Conservation (phyloP, 1,140 invertebrate genomes). For the Arion vulgaris region DNA sequence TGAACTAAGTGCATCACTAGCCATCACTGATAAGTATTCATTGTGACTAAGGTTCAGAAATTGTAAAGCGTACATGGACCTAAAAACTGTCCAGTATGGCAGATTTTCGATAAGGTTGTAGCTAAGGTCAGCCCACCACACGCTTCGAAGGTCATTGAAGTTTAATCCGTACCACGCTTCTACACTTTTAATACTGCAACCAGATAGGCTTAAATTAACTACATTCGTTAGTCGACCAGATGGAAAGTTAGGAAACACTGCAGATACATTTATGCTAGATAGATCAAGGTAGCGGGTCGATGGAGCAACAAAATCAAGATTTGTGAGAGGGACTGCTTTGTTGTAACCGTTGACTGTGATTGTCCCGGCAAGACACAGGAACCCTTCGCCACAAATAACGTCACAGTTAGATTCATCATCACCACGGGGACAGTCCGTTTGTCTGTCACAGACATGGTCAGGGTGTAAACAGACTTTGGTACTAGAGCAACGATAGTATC, state of each 20-base stretch:
- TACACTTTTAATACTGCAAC: background rate
- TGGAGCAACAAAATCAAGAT: background rate
- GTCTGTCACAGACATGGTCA: constrained; percentile 3
- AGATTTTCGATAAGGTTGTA: constrained; percentile 13
- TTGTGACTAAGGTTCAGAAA: constrained; percentile 18
- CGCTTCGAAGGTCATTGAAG: background rate
- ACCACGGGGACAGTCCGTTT: background rate
- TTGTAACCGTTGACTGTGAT: background rate
- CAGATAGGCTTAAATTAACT: background rate
- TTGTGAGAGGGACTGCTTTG: background rate
- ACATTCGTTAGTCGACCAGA: too few relatives aligned
- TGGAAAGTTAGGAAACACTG: background rate
- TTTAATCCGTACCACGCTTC: too few relatives aligned
- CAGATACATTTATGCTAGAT: background rate
- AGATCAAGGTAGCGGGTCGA: background rate
- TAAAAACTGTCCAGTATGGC: background rate
- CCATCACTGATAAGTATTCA: background rate
- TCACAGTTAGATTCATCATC: constrained; percentile 12
- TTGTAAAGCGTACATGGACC: constrained; percentile 6
- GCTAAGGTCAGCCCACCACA: constrained; percentile 15
- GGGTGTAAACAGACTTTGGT: background rate
- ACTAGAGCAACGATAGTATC: background rate
- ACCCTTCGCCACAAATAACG: background rate
- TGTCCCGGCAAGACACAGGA: constrained; percentile 15
- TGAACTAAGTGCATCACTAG: background rate